Percentiles rank a stretch among this genome's conserved stretches.
phyloP scores from a whole-genome alignment of 64 coral and sea anemone genomes.

The Montipora capricornis region DNA sequence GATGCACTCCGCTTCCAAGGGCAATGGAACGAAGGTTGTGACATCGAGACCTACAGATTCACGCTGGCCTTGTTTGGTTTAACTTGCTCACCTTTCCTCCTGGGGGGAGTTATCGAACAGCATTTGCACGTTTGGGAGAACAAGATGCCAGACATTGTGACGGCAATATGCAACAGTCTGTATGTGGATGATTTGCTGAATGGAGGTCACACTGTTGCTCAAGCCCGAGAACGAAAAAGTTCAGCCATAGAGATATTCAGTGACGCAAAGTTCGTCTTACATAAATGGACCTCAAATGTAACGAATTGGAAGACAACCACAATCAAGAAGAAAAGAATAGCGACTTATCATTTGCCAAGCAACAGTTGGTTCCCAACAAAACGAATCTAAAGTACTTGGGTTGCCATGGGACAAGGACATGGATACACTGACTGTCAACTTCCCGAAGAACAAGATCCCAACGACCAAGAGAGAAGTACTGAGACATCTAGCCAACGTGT shows the following conservation, averaged over 20 bases:
- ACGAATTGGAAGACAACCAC: not conserved
- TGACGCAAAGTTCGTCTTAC: not conserved
- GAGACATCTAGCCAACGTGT: too few species aligned
- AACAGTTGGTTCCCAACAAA: not conserved
- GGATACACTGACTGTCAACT: not conserved
- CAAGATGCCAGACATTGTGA: not conserved
- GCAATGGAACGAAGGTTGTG: too few species aligned
- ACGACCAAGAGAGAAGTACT: not conserved
- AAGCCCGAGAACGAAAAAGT: not conserved
- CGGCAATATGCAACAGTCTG: not conserved
- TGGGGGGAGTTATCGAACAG: too few species aligned
- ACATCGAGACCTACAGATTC: too few species aligned
- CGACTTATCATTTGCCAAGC: too few species aligned
- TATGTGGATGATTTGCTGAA: not conserved
- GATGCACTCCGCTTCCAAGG: too few species aligned
- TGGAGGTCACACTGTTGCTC: not conserved
- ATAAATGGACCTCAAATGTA: not conserved
- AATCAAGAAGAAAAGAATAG: not conserved
- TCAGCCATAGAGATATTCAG: not conserved
- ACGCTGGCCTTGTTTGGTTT: too few species aligned
- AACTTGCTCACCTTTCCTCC: too few species aligned
- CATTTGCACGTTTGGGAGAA: too few species aligned
- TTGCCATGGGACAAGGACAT: not conserved
- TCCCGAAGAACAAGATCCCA: not conserved
- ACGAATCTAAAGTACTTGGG: not conserved